These are phyloP conservation scores for Pantelozetes paolii DNA, from an alignment of 2,888 invertebrate species.

Conservation along the genomic window DNA sequence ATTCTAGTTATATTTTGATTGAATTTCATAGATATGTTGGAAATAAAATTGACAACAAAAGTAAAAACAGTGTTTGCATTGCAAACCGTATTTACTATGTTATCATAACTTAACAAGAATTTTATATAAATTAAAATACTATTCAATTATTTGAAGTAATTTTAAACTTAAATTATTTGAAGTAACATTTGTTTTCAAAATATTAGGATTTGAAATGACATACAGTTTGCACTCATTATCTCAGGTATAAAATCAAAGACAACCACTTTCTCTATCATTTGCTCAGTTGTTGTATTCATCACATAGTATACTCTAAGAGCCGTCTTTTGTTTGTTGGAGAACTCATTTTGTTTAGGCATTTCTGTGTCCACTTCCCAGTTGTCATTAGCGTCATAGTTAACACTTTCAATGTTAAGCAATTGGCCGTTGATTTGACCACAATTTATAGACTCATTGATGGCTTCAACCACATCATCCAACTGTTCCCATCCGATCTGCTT, in stretches of 20 bases:
- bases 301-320: background rate
- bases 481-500: conserved; percentile 16
- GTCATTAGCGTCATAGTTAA: conserved; percentile 15
- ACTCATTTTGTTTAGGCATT: background rate
- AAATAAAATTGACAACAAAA: no score
- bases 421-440: background rate
- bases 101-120: no score
- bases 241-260: conserved; percentile 28
- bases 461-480: background rate
- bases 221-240: background rate
- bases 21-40: no score
- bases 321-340: background rate
- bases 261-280: background rate
- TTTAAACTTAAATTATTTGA: no score
- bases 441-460: background rate
- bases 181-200: no score
- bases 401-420: conserved; percentile 1
- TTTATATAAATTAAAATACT: no score
- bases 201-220: no score
- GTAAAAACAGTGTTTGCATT: no score
- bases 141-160: no score
- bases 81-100: no score
- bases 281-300: background rate
- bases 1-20: no score
- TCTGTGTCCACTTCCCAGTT: background rate